Evolutionary conservation across 2,113 vertebrate genomes (phyloP).

Genomic region (Melanostigma gelatinosum): DNA sequence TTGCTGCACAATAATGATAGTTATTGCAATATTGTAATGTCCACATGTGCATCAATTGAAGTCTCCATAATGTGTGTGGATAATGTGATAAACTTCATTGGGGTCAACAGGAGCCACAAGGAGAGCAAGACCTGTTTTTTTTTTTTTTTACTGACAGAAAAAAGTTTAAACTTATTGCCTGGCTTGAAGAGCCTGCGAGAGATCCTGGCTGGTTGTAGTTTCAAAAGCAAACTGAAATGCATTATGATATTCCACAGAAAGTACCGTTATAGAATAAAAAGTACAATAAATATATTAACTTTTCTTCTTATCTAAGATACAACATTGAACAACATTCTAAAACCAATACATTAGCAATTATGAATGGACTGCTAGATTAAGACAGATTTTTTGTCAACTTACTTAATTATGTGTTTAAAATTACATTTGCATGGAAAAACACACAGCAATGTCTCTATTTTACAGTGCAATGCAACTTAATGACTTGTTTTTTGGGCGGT

Average conservation of each 20-base stretch:
- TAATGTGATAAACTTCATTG: background rate
- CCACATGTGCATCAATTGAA: slow-evolving; percentile 2
- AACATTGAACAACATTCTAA: slow-evolving; percentile 63
- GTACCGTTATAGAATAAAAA: slow-evolving; percentile 54
- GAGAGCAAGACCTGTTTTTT: slow-evolving; percentile 3
- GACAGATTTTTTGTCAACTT: slow-evolving; percentile 36
- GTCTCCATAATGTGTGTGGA: background rate
- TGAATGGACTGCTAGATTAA: slow-evolving; percentile 56
- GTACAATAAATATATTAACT: slow-evolving; percentile 46
- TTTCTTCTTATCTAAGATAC: slow-evolving; percentile 49
- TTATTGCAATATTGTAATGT: slow-evolving; percentile 44
- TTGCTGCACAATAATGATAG: slow-evolving; percentile 26
- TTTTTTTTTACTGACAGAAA: background rate
- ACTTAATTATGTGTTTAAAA: slow-evolving; percentile 50
- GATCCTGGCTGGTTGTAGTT: slow-evolving; percentile 19
- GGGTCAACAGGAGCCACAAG: background rate
- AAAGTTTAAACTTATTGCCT: slow-evolving; percentile 7
- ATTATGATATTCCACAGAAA: slow-evolving; percentile 48
- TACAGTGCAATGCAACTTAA: slow-evolving; percentile 57
- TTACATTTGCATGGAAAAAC: slow-evolving; percentile 59
- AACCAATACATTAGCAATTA: slow-evolving; percentile 62
- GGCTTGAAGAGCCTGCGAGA: background rate
- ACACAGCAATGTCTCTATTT: slow-evolving; percentile 52
- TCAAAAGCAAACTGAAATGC: slow-evolving; percentile 41
- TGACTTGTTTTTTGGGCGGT: slow-evolving; percentile 34